Evolutionary conservation across 2,888 invertebrate species (phyloP).

Genomic region (Aricia artaxerxes): DNA sequence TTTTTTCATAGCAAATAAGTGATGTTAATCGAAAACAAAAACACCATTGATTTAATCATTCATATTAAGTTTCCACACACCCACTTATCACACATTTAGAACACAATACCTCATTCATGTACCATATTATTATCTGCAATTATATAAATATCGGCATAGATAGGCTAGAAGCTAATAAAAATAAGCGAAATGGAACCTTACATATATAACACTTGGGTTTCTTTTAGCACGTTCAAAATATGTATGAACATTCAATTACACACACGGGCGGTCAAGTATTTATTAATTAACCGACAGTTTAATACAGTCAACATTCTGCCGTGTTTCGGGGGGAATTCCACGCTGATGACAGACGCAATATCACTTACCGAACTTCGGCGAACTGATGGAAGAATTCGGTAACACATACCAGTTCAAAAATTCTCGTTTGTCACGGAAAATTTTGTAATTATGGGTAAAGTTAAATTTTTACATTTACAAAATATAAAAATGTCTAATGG

Average conservation of each 20-base stretch:
- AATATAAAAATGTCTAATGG: too few species aligned
- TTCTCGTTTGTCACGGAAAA: not conserved
- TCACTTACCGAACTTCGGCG: not conserved
- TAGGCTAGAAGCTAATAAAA: not conserved
- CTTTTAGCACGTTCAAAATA: slow-evolving; percentile 36
- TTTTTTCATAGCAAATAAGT: not conserved
- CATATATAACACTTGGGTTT: fast-evolving
- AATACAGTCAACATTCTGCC: slow-evolving; percentile 65
- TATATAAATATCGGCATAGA: slow-evolving; percentile 17
- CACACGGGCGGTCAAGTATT: slow-evolving; percentile 75
- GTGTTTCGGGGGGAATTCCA: slow-evolving; percentile 58
- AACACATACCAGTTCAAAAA: not conserved
- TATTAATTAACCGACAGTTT: slow-evolving; percentile 74
- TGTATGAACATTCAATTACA: slow-evolving; percentile 76
- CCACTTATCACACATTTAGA: not conserved
- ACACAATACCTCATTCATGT: slow-evolving; percentile 18
- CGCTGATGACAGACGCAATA: slow-evolving; percentile 45
- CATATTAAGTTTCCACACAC: not conserved
- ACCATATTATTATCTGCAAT: slow-evolving; percentile 19
- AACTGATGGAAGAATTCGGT: slow-evolving; percentile 5
- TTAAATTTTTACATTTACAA: too few species aligned
- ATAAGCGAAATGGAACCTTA: slow-evolving; percentile 42
- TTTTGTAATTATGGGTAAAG: too few species aligned
- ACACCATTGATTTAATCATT: not conserved
- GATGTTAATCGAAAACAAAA: not conserved